Conservation (phyloP, 2,888 invertebrate species). For the Chalcis sispes region DNA sequence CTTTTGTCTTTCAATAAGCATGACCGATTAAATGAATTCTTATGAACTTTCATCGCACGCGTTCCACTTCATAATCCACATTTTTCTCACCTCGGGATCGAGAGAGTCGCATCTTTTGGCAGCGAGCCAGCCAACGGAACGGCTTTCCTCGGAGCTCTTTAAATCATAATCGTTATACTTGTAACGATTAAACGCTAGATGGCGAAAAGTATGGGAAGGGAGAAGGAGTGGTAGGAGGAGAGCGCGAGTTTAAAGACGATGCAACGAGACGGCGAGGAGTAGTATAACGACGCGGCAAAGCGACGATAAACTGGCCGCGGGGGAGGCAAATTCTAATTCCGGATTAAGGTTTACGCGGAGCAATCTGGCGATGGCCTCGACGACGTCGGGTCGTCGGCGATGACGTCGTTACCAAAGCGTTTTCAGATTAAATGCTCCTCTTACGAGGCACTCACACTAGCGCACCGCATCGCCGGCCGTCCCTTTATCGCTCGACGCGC, state of each 20-base stretch:
- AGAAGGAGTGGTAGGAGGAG: not conserved
- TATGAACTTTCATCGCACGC: no score
- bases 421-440: conserved; percentile 68
- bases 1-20: no score
- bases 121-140: no score
- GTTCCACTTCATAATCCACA: no score
- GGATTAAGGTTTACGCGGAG: conserved; percentile 68
- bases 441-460: conserved; percentile 51
- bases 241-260: conserved; percentile 9
- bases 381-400: conserved; percentile 50
- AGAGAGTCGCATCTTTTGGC: no score
- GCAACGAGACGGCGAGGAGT: not conserved
- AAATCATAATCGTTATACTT: no score
- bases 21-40: no score
- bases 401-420: conserved; percentile 66
- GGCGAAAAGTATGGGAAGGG: not conserved
- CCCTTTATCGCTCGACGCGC: conserved; percentile 59
- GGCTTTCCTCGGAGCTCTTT: no score
- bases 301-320: not conserved
- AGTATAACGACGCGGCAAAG: conserved; percentile 12
- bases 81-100: no score
- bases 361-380: conserved; percentile 62
- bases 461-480: not conserved
- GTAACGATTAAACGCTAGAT: no score
- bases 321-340: conserved; percentile 65